Conservation (phyloP, 2,797 vertebrate species). For the Bovichtus variegatus region DNA sequence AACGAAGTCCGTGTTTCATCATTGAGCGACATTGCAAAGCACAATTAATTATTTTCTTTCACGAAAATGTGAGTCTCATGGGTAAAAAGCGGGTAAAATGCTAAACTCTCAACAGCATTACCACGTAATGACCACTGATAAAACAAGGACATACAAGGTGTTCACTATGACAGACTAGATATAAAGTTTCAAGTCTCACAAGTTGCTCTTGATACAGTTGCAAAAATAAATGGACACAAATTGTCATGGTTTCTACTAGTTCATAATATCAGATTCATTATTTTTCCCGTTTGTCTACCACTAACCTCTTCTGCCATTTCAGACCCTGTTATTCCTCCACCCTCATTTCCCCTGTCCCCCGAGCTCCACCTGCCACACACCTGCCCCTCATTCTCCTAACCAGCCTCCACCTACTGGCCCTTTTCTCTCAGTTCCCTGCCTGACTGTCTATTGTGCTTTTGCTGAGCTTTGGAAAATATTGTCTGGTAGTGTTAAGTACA, state of each 20-base stretch:
- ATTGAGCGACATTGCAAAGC: neutral
- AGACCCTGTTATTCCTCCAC: neutral
- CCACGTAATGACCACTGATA: neutral
- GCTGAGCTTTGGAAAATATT: conserved; percentile 1
- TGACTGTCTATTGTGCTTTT: neutral
- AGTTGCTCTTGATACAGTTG: neutral
- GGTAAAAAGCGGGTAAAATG: neutral
- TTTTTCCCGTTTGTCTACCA: neutral
- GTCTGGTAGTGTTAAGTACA: neutral
- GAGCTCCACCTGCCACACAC: conserved; percentile 2
- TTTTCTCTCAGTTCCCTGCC: neutral
- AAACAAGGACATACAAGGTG: neutral
- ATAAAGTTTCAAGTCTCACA: neutral
- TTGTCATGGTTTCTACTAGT: neutral
- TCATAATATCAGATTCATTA: neutral
- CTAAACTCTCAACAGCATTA: neutral
- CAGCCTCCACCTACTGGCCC: neutral
- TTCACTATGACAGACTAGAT: neutral
- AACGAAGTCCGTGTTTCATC: neutral
- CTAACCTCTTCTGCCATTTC: neutral
- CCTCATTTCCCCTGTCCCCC: neutral
- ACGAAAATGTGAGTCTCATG: neutral
- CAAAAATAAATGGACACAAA: neutral
- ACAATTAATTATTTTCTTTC: neutral
- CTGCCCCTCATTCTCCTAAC: neutral